These are phyloP conservation scores for Ptilodon capucinus DNA, from an alignment of 2,888 invertebrate genomes.

Conservation along the genomic window DNA sequence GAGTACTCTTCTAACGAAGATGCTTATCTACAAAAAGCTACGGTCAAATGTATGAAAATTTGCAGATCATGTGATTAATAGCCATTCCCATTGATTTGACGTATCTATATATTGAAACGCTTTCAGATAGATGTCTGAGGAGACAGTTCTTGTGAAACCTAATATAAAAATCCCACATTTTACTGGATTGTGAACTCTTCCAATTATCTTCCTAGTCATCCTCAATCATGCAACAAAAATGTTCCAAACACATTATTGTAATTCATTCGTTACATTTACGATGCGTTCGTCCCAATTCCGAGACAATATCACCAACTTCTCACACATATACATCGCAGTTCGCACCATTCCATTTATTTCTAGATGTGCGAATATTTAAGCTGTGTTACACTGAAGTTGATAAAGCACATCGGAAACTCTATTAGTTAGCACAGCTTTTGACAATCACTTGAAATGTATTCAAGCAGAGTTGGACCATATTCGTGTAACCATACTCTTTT, in stretches of 20 bases:
- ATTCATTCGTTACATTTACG: constrained; percentile 21
- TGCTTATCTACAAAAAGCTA: too few species aligned
- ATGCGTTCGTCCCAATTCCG: constrained; percentile 26
- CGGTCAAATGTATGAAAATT: too few species aligned
- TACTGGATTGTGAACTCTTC: background rate
- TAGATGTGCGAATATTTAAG: constrained; percentile 8
- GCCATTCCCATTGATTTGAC: too few species aligned
- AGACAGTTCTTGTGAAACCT: too few species aligned
- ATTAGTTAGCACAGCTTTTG: too few species aligned
- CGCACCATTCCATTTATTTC: constrained; percentile 27
- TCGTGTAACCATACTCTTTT: too few species aligned
- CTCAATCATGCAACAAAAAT: constrained; percentile 8
- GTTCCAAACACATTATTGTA: constrained; percentile 23
- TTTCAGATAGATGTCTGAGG: too few species aligned
- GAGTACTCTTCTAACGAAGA: too few species aligned
- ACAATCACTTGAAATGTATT: too few species aligned
- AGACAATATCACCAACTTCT: constrained; percentile 30
- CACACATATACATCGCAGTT: constrained; percentile 18
- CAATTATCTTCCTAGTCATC: constrained; percentile 6
- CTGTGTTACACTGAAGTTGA: background rate
- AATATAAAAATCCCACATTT: background rate
- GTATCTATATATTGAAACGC: too few species aligned
- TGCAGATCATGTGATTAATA: too few species aligned
- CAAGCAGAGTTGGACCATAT: too few species aligned
- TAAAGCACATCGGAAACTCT: background rate